A percentile compares a stretch with the other conserved stretches of the same genome.
Evolutionary conservation across 2,113 vertebrate species (phyloP).

Genomic region (Tretioscincus oriximinensis): DNA sequence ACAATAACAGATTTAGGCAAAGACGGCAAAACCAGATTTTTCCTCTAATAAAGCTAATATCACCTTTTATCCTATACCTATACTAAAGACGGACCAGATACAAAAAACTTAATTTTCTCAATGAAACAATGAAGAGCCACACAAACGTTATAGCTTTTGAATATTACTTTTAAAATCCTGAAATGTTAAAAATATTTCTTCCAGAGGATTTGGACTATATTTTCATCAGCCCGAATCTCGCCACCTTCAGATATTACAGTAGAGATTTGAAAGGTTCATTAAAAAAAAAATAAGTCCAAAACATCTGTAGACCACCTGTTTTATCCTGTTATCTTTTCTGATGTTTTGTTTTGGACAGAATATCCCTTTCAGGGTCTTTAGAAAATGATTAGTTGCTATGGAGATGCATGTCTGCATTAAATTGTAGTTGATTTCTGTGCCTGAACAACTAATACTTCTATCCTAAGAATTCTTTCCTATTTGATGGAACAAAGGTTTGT

Average conservation of each 20-base stretch:
- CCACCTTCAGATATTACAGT: too few species aligned
- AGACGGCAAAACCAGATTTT: not conserved
- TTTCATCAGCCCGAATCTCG: too few species aligned
- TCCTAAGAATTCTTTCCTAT: constrained; percentile 16
- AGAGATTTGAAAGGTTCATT: too few species aligned
- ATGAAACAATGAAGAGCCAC: not conserved
- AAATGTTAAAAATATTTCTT: not conserved
- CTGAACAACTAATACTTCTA: constrained; percentile 3
- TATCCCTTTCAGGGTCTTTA: constrained; percentile 39
- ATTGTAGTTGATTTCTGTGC: constrained; percentile 35
- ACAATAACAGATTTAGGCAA: not conserved
- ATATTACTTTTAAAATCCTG: not conserved
- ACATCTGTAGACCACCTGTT: too few species aligned
- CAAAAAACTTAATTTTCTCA: constrained; percentile 23
- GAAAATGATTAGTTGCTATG: constrained; percentile 45
- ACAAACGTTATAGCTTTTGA: not conserved
- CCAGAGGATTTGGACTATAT: too few species aligned
- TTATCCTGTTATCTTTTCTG: not conserved
- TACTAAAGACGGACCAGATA: not conserved
- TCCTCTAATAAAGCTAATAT: not conserved
- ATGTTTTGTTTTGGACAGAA: constrained; percentile 27
- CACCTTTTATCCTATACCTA: not conserved
- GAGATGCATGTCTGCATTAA: constrained; percentile 39
- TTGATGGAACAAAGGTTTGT: not conserved
- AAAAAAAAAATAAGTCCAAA: too few species aligned